These are phyloP conservation scores for Campoletis raptor DNA, from an alignment of 2,888 invertebrate genomes.

Conservation along the genomic window DNA sequence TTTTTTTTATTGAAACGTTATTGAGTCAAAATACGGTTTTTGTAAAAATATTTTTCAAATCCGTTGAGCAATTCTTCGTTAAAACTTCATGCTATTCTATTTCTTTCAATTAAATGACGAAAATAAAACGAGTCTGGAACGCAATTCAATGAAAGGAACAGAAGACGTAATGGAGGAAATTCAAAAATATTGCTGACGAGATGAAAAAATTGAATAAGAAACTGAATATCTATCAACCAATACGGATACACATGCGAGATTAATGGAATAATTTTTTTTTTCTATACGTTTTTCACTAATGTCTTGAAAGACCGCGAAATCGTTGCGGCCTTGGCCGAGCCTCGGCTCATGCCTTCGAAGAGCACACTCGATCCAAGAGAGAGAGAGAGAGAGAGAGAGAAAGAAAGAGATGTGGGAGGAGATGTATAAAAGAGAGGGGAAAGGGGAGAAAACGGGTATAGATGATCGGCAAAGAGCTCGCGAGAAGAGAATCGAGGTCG, in stretches of 20 bases:
- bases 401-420: conserved; percentile 49
- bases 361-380: conserved; percentile 51
- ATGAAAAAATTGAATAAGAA: background rate
- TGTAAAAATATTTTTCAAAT: background rate
- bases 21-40: background rate
- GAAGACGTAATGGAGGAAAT: background rate
- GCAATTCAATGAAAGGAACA: background rate
- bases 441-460: conserved; percentile 44
- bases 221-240: background rate
- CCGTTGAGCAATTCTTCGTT: background rate
- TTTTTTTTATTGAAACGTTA: no score
- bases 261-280: background rate
- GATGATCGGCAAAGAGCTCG: conserved; percentile 56
- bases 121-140: no score
- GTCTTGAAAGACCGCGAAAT: conserved; percentile 52
- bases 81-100: background rate
- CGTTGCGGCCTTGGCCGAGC: conserved; percentile 58
- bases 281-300: background rate
- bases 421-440: conserved; percentile 28
- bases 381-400: conserved; percentile 4
- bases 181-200: background rate
- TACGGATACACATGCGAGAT: background rate
- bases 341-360: conserved; percentile 50
- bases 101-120: background rate
- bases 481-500: conserved; percentile 66